Conservation (phyloP, 2,888 invertebrate genomes). For the Agonopterix alstromeriana region DNA sequence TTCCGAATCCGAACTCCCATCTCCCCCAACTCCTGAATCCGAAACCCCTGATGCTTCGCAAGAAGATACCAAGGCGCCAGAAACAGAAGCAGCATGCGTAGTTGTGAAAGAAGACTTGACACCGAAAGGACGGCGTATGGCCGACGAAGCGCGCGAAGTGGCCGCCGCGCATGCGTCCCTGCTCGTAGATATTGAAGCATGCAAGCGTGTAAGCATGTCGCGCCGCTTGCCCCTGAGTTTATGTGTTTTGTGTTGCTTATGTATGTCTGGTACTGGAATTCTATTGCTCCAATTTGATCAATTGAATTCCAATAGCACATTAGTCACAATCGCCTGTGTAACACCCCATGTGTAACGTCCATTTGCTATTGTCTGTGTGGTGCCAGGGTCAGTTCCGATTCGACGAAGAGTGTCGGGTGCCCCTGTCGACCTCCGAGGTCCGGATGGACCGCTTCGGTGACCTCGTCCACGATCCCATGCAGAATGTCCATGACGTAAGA, state of each 20-base stretch:
- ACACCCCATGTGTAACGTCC: constrained; percentile 19
- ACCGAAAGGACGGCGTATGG: constrained; percentile 59
- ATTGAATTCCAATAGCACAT: constrained; percentile 9
- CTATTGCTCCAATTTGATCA: constrained; percentile 2
- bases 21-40: constrained; percentile 26
- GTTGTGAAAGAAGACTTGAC: constrained; percentile 67
- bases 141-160: constrained; percentile 69
- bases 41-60: constrained; percentile 40
- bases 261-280: constrained; percentile 19
- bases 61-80: constrained; percentile 45
- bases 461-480: constrained; percentile 66
- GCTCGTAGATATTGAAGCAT: constrained; percentile 79
- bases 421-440: constrained; percentile 85
- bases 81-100: constrained; percentile 57
- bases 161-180: constrained; percentile 71
- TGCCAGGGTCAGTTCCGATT: constrained; percentile 92
- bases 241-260: constrained; percentile 36
- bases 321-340: constrained; percentile 1
- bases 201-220: constrained; percentile 83
- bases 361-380: constrained; percentile 40
- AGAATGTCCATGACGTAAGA: constrained; percentile 78
- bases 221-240: constrained; percentile 55
- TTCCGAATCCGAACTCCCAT: constrained; percentile 5
- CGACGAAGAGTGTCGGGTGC: constrained; percentile 88
- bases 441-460: constrained; percentile 78